Percentiles rank a stretch among this genome's conserved stretches.
phyloP scores from a whole-genome alignment of 2,113 vertebrate species.

The Dinomys branickii region DNA sequence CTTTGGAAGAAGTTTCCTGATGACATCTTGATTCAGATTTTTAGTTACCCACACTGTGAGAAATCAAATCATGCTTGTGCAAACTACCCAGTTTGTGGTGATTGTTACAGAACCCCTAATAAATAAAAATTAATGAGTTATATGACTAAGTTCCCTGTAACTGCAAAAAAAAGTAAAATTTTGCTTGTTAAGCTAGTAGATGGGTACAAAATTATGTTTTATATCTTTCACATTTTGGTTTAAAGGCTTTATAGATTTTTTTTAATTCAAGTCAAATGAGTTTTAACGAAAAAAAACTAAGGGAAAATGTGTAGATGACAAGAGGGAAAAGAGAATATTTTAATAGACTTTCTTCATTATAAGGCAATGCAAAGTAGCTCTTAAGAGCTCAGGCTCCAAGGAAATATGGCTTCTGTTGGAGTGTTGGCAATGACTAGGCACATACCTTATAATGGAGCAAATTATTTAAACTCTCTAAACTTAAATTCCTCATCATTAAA shows the following conservation, averaged over 20 bases:
- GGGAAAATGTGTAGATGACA: neutral
- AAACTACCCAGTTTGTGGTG: neutral
- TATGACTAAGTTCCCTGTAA: neutral
- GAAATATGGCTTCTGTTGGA: neutral
- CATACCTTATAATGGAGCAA: constrained; percentile 14
- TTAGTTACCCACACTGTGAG: neutral
- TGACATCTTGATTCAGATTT: neutral
- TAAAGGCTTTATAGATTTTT: neutral
- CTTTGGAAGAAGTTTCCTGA: neutral
- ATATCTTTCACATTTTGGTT: neutral
- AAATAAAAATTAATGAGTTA: constrained; percentile 14
- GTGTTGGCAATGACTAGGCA: neutral
- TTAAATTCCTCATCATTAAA: constrained; percentile 24
- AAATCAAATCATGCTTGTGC: neutral
- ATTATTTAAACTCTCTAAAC: neutral
- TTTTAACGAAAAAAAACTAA: constrained; percentile 27
- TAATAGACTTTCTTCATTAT: neutral
- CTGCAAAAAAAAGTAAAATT: neutral
- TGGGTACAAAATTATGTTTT: neutral
- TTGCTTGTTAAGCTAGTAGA: constrained; percentile 20
- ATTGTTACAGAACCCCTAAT: neutral
- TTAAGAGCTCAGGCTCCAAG: neutral
- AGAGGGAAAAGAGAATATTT: neutral
- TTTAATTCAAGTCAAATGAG: neutral
- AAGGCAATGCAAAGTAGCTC: neutral